Base-by-base conservation (phyloP, 2,888 invertebrate genomes). In the Melangyna quadrimaculata region DNA sequence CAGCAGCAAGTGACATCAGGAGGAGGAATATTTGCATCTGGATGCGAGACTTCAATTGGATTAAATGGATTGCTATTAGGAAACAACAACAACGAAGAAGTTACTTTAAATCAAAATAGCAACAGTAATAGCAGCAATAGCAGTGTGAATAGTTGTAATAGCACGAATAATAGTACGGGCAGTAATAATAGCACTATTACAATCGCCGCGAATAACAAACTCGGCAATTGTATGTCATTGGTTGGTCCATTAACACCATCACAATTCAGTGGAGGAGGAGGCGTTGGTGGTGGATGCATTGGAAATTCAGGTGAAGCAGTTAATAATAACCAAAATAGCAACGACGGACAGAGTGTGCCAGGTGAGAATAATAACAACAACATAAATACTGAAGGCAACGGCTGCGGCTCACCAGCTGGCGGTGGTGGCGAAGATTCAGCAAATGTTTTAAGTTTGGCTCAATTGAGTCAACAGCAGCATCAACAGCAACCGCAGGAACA, bases 121-220 rank as follows among this genome's bases (percentile, higher is more conserved):
- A 84, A 84, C 53, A 81, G 87, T 48, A 87, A 79, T 43, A 86
- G 88, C 22, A 88, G 61, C 32, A 88, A 87, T 71, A 81, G 80
- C 69, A 82, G 86, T 48, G 86, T 73, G 0, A 86, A 86, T 63
- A 86, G 80, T 51, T 80, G 86, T 29, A 86, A 81, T 14, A 86
- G 80, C 73, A 86, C 86, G 7, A 86, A 86, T 69, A 86, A 86
- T 55, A 86, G 86, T 59, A 77, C 86, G 5, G 80, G 73, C 9
- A 86, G 80, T 19, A 86, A 80, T 53, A 80, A 86, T 19, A 86
- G 80, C 32, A 78, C 48, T 9, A 35, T 17, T 14, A 80, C 72
- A n/a, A 73, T 80, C 10, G 48, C 27, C 9, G 29, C 71, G 12
- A 72, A 63, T 55, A 77, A 45, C 19, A 86, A 80, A 53, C 63